Evolutionary conservation across 2,888 invertebrate species (phyloP).

Genomic region (Hypselothyrea guttata): DNA sequence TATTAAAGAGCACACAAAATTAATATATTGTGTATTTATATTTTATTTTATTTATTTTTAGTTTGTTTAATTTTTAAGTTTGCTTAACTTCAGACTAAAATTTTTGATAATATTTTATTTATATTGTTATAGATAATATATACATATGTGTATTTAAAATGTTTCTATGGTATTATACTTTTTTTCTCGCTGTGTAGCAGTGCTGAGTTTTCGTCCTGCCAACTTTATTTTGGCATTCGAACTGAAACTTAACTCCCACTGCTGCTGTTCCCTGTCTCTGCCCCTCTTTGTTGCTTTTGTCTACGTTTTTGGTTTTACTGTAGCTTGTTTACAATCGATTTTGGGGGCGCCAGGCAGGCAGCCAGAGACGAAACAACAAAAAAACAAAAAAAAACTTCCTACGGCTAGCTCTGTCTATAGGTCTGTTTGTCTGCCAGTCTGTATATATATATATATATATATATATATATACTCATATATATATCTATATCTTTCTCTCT

Average conservation of each 20-base stretch:
- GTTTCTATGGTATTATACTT: no score
- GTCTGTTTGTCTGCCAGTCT: slow-evolving; percentile 6
- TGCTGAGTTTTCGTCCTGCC: slow-evolving; percentile 48
- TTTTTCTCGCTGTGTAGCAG: no score
- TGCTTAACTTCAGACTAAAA: no score
- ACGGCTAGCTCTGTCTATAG: slow-evolving; percentile 28
- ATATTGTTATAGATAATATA: no score
- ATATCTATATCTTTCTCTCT: no score
- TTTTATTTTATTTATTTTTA: no score
- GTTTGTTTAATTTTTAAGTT: no score
- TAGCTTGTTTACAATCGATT: slow-evolving; percentile 77
- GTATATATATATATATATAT: slow-evolving; percentile 10
- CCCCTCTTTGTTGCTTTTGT: slow-evolving; percentile 14
- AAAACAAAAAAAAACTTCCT: no score
- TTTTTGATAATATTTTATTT: no score
- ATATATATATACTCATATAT: slow-evolving; percentile 22
- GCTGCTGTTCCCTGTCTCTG: slow-evolving; percentile 1
- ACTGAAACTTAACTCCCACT: slow-evolving; percentile 25
- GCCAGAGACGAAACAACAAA: slow-evolving; percentile 42
- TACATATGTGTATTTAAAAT: no score
- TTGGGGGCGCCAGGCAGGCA: slow-evolving; percentile 76
- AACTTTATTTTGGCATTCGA: slow-evolving; percentile 59
- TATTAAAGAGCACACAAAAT: no score
- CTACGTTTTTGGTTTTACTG: slow-evolving; percentile 42
- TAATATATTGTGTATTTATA: no score